phyloP scores from a whole-genome alignment of 2,113 vertebrate species.

The Pseudonaja textilis region DNA sequence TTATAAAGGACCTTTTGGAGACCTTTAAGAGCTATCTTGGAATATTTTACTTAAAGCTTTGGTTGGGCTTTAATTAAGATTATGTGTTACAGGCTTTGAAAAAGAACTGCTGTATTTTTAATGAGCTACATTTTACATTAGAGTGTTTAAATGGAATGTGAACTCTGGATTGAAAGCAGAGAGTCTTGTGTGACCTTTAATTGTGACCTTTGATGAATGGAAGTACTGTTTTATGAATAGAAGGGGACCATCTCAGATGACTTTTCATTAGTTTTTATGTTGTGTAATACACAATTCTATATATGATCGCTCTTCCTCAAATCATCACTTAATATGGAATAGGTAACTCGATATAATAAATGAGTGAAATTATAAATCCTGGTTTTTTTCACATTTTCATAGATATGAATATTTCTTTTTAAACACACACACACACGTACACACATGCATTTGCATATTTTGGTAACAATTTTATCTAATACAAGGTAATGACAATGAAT shows the following conservation, averaged over 20 bases:
- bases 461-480: background rate
- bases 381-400: background rate
- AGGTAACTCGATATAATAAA: background rate
- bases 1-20: background rate
- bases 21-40: constrained; percentile 13
- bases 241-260: background rate
- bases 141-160: background rate
- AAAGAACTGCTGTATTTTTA: background rate
- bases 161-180: background rate
- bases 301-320: background rate
- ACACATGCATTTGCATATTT: background rate
- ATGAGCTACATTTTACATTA: background rate
- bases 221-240: background rate
- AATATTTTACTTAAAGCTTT: constrained; percentile 1
- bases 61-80: background rate
- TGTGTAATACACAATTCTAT: background rate
- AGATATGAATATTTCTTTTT: background rate
- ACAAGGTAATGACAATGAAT: background rate
- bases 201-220: background rate
- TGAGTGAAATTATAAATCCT: background rate
- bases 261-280: background rate
- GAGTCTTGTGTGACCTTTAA: too few species aligned
- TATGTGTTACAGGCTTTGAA: background rate
- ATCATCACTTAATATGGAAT: background rate
- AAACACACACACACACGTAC: background rate